Percentiles rank a stretch among this genome's conserved stretches.
phyloP scores from a whole-genome alignment of 2,888 invertebrate genomes.

The Hyalella azteca region DNA sequence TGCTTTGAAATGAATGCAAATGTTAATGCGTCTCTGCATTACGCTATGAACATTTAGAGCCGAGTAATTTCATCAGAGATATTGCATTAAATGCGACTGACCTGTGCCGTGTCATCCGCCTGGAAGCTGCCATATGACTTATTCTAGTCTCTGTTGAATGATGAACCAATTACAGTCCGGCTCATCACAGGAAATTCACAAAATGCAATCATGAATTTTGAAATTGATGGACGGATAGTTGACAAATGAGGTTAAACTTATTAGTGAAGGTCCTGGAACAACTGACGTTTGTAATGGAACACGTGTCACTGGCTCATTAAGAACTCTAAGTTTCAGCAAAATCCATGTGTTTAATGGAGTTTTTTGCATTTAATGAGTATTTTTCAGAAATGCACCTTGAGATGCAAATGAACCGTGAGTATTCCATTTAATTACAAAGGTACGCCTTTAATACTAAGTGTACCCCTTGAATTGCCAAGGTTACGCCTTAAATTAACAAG shows the following conservation, averaged over 20 bases:
- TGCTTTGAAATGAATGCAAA: constrained; percentile 28
- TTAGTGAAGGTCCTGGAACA: not conserved
- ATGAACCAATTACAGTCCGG: not conserved
- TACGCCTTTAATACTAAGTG: no score
- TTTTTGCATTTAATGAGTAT: no score
- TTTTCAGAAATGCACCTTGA: no score
- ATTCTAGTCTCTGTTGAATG: not conserved
- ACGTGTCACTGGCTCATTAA: no score
- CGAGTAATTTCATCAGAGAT: constrained; percentile 28
- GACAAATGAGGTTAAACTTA: not conserved
- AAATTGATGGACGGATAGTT: not conserved
- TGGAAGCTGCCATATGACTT: not conserved
- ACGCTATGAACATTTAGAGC: constrained; percentile 30
- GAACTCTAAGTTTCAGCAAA: no score
- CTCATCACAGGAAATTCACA: not conserved
- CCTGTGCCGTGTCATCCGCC: not conserved
- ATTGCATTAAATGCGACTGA: constrained; percentile 3
- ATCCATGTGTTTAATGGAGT: no score
- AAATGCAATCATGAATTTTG: not conserved
- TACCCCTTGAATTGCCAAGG: no score
- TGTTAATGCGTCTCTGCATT: constrained; percentile 32
- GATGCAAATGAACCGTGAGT: no score
- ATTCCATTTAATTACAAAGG: no score
- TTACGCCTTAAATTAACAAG: no score
- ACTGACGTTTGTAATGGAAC: not conserved